Percentiles rank a stretch among this genome's conserved stretches.
Conservation (phyloP, 2,113 vertebrate species). For the Otocyon megalotis region DNA sequence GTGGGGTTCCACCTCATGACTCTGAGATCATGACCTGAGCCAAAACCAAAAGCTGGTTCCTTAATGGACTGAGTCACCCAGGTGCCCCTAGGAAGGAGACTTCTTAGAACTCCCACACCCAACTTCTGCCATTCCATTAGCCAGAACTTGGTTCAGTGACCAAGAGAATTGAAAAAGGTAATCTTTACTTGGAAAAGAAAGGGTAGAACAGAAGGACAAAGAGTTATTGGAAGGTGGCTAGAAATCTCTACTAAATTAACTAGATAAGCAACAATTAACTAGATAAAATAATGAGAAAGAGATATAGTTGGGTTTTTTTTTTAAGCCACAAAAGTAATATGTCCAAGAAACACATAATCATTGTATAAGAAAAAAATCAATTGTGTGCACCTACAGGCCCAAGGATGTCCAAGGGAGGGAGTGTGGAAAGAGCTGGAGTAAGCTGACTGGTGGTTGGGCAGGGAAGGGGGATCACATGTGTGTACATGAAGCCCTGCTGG, state of each 20-base stretch:
- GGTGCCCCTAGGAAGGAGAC: not conserved
- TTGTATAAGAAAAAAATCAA: not conserved
- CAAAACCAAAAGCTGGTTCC: not conserved
- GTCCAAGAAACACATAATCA: not conserved
- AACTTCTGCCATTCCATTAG: not conserved
- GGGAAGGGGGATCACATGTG: accelerated
- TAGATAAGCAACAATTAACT: not conserved
- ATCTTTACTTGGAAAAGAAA: constrained; percentile 1
- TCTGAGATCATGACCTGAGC: not conserved
- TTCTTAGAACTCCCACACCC: not conserved
- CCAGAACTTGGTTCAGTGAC: not conserved
- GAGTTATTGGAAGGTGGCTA: not conserved
- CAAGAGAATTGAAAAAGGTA: not conserved
- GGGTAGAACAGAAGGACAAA: not conserved
- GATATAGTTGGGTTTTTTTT: not conserved
- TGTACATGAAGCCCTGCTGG: not conserved
- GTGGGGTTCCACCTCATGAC: not conserved
- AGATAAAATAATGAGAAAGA: not conserved
- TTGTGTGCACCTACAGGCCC: not conserved
- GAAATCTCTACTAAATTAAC: not conserved
- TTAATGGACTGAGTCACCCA: not conserved
- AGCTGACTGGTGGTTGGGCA: not conserved
- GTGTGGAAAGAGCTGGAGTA: too few species aligned
- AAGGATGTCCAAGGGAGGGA: not conserved
- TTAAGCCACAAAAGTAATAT: not conserved